Evolutionary conservation across 2,113 vertebrate genomes (phyloP).

Genomic region (Lophura nycthemera): DNA sequence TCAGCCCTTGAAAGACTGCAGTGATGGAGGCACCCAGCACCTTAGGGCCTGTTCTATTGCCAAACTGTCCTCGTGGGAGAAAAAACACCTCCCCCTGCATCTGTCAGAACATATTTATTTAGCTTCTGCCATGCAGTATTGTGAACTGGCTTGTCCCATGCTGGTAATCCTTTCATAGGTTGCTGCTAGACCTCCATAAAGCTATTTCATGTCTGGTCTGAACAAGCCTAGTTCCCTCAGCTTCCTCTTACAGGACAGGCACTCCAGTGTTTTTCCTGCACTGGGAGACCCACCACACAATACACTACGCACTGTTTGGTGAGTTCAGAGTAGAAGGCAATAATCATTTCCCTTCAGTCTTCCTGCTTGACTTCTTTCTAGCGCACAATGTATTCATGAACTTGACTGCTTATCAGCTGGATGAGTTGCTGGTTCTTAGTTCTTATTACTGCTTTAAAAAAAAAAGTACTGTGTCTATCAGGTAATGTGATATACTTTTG

Average conservation of each 20-base stretch:
- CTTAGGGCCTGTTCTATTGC: background rate
- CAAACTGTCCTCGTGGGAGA: background rate
- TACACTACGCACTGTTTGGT: background rate
- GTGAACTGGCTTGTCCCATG: background rate
- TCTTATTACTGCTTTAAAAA: background rate
- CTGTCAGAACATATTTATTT: background rate
- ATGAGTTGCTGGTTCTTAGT: background rate
- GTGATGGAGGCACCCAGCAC: background rate
- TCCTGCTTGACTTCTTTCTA: background rate
- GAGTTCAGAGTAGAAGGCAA: background rate
- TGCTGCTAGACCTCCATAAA: background rate
- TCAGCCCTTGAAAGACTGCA: background rate
- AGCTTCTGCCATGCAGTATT: background rate
- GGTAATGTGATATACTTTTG: background rate
- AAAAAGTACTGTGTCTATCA: background rate
- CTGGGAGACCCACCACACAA: background rate
- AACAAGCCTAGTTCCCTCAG: background rate
- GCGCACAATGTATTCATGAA: background rate
- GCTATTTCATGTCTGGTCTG: background rate
- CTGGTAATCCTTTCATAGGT: fast-evolving
- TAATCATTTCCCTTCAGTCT: background rate
- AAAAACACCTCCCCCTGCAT: too few relatives aligned
- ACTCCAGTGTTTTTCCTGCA: background rate
- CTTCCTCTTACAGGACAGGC: fast-evolving
- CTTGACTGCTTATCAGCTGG: background rate